A percentile compares a stretch with the other conserved stretches of the same genome.
Conservation (phyloP, 1,140 invertebrate species). For the Calycopis cecrops region DNA sequence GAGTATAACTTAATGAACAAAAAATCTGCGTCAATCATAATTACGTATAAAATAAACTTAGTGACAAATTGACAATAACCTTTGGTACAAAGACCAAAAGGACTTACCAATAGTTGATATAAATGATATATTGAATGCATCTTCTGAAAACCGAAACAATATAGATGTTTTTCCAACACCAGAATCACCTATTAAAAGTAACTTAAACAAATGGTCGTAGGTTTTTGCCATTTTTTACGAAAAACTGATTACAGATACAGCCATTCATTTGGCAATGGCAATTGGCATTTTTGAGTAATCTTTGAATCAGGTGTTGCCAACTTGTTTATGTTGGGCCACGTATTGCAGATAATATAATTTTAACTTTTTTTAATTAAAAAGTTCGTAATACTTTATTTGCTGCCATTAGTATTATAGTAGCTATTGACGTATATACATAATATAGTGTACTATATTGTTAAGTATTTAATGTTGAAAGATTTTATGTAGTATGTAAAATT, state of each 20-base stretch:
- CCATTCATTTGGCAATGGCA: constrained; percentile 60
- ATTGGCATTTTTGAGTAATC: constrained; percentile 62
- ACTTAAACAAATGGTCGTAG: constrained; percentile 98
- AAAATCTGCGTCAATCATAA: constrained; percentile 29
- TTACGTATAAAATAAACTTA: constrained; percentile 42
- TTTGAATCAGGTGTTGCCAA: constrained; percentile 46
- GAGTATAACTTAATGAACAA: constrained; percentile 42
- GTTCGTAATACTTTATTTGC: too few species aligned
- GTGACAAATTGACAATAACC: constrained; percentile 69
- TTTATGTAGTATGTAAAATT: too few species aligned
- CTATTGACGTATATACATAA: too few species aligned
- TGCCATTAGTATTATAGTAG: too few species aligned
- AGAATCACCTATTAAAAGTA: constrained; percentile 97
- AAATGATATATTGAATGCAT: constrained; percentile 98
- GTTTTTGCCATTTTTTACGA: constrained; percentile 90
- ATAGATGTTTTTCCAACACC: constrained; percentile 99
- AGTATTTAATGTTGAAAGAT: too few species aligned
- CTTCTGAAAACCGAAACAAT: constrained; percentile 97
- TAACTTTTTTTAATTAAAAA: too few species aligned
- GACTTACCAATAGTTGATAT: constrained; percentile 97
- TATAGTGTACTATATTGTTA: too few species aligned
- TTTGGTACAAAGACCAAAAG: constrained; percentile 57
- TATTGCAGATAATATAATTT: too few species aligned
- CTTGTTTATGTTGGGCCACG: background rate
- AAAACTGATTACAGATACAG: constrained; percentile 65